Percentiles rank a stretch among this genome's conserved stretches.
phyloP scores from a whole-genome alignment of 2,797 vertebrate genomes.

The Oreochromis grahami region DNA sequence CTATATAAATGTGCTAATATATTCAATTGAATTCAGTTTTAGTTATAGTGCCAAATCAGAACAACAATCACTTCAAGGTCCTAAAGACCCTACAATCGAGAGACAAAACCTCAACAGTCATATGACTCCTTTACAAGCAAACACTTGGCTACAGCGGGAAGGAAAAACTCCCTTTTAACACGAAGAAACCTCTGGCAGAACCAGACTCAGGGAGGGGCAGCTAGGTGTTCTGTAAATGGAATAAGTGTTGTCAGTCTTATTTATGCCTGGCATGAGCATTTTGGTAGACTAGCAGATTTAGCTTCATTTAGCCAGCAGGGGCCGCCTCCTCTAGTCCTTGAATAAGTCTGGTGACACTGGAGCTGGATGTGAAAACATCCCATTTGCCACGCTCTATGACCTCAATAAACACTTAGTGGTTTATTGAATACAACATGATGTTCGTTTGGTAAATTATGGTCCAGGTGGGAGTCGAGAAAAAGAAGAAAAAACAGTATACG shows the following conservation, averaged over 20 bases:
- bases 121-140: neutral
- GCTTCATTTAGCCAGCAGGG: neutral
- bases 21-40: neutral
- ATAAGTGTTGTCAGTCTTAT: neutral
- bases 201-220: neutral
- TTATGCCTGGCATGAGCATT: neutral
- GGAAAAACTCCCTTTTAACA: neutral
- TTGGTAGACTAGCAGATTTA: neutral
- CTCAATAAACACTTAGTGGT: neutral
- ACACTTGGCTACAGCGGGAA: neutral
- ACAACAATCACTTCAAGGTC: neutral
- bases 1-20: neutral
- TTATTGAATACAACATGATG: neutral
- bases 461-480: neutral
- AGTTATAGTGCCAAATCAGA: neutral
- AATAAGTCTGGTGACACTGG: neutral
- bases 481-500: neutral
- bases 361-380: neutral
- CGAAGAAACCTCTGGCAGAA: neutral
- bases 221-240: neutral
- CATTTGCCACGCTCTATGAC: neutral
- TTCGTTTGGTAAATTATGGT: neutral
- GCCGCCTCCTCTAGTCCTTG: no score
- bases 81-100: neutral
- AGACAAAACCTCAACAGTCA: neutral